phyloP scores from a whole-genome alignment of 1,140 invertebrate genomes.

The Drosophila lacteicornis region DNA sequence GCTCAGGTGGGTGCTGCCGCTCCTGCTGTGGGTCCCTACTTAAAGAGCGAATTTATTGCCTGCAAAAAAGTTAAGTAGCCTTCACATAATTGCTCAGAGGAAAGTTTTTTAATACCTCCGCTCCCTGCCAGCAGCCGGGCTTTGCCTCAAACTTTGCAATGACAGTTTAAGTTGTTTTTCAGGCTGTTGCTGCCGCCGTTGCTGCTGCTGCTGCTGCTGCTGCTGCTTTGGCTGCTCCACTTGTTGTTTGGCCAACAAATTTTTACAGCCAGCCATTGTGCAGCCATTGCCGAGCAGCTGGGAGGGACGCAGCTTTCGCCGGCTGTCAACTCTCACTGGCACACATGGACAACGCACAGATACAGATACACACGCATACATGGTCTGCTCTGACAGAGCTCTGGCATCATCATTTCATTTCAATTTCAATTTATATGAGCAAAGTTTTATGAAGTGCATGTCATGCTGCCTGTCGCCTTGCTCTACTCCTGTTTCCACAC shows the following conservation, averaged over 20 bases:
- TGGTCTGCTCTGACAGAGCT: slow-evolving; percentile 25
- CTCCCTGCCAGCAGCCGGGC: slow-evolving; percentile 40
- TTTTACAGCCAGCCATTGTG: slow-evolving; percentile 56
- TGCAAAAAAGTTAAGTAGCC: slow-evolving; percentile 63
- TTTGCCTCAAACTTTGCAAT: slow-evolving; percentile 68
- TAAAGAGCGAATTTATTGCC: slow-evolving; percentile 63
- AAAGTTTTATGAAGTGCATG: slow-evolving; percentile 82
- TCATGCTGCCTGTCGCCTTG: slow-evolving; percentile 61
- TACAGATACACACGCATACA: slow-evolving; percentile 2
- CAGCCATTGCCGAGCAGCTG: neutral
- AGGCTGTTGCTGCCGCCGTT: slow-evolving; percentile 34
- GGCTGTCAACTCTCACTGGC: slow-evolving; percentile 53
- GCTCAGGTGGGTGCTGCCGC: slow-evolving; percentile 37
- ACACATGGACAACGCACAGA: slow-evolving; percentile 14
- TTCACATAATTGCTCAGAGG: slow-evolving; percentile 70
- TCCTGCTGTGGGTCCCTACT: slow-evolving; percentile 7
- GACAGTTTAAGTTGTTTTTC: slow-evolving; percentile 81
- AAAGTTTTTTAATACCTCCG: slow-evolving; percentile 75
- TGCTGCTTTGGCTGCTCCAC: slow-evolving; percentile 54
- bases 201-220: slow-evolving; percentile 4
- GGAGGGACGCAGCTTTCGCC: slow-evolving; percentile 33
- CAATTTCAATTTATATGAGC: slow-evolving; percentile 82
- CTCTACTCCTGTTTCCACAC: slow-evolving; percentile 13
- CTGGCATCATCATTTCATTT: slow-evolving; percentile 70
- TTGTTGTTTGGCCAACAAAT: slow-evolving; percentile 78